Evolutionary conservation across 2,888 invertebrate species (phyloP).

Genomic region (Schizotus pectinicornis): DNA sequence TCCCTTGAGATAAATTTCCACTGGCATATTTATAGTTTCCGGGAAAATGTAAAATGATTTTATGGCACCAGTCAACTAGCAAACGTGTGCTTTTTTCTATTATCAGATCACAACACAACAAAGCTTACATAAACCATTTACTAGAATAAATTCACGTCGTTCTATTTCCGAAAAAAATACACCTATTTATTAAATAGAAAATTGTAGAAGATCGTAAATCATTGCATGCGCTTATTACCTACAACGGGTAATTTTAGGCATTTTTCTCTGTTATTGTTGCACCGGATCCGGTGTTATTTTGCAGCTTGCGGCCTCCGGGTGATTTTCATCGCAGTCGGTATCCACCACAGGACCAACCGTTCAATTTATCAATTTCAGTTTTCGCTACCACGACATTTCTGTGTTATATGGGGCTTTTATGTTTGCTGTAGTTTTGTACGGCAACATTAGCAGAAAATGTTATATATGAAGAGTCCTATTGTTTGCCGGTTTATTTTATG

Average conservation of each 20-base stretch:
- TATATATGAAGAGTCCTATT: constrained; percentile 48
- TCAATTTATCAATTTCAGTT: constrained; percentile 52
- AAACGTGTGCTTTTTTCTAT: constrained; percentile 37
- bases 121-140: constrained; percentile 1
- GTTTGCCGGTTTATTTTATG: constrained; percentile 47
- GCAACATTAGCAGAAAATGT: constrained; percentile 49
- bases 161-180: no score
- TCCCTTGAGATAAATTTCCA: constrained; percentile 52
- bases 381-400: constrained; percentile 46
- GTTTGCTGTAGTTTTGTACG: constrained; percentile 46
- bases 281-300: constrained; percentile 15
- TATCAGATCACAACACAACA: constrained; percentile 9
- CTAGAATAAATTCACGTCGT: not conserved
- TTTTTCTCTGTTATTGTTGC: constrained; percentile 3
- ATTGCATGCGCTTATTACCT: not conserved
- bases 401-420: constrained; percentile 46
- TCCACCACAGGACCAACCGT: constrained; percentile 26
- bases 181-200: no score
- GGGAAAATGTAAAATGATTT: constrained; percentile 49
- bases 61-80: constrained; percentile 43
- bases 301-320: constrained; percentile 40
- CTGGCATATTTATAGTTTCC: constrained; percentile 56
- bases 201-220: no score
- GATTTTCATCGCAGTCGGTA: constrained; percentile 46
- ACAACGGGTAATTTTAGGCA: not conserved